Base-by-base conservation (phyloP, 2,797 vertebrate genomes). In the Momotus momota region DNA sequence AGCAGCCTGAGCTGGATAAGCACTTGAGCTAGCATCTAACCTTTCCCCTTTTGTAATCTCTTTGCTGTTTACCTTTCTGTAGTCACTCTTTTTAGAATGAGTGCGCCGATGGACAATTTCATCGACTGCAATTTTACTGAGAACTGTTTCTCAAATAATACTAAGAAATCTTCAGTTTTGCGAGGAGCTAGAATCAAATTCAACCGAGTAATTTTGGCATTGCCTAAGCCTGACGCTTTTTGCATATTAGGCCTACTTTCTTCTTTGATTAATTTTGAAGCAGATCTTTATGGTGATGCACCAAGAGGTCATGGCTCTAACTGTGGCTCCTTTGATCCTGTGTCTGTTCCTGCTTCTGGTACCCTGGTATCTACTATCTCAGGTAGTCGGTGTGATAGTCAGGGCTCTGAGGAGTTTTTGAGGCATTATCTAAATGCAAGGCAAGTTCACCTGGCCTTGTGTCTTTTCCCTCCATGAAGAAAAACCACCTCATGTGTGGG, bases 81-180 rank as follows among this genome's bases (percentile, higher is more conserved):
- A 27, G 27, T 85, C 18, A 22, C 23, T 67, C 9, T 54, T 69
- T 55, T 26, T 40, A 71, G 49, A 38, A n/a, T 48, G 48, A 29
- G 15, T 15, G 9, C 5, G 12, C 15, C 0, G 0, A 3, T n/a
- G 20, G 29, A n/a, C 27, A 14, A 2, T 41, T 67, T 43, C 5
- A n/a, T 43, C 54, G 31, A 20, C n/a, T 62, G 4, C 41, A 31
- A 1, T 67, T 75, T 69, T 79, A 52, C 26, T 52, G 64, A 69
- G 33, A 57, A 19, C 16, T 70, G 0, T 80, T 61, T 69, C 15
- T 90, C 14, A 69, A 8, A 13, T 51, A 38, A 16, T 69, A 23
- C 20, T 22, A 23, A 45, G 10, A 54, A 26, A 10, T 41, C 20
- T 29, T 71, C 8, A 10, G 21, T 22, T 61, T 17, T 65, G 15